These are phyloP conservation scores for Edolisoma coerulescens DNA, from an alignment of 2,113 vertebrate genomes.

Conservation along the genomic window DNA sequence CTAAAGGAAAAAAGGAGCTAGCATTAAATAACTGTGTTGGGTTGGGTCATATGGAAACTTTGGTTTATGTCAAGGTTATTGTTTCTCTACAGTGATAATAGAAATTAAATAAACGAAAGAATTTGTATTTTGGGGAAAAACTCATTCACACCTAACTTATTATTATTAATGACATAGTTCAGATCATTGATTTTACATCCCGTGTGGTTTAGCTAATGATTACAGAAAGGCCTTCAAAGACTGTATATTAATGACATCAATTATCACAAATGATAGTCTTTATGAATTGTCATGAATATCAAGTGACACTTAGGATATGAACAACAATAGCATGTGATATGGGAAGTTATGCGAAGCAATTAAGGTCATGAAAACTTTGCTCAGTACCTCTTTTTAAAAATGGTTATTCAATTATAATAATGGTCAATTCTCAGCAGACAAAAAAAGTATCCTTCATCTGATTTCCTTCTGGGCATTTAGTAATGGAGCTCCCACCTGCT, in stretches of 20 bases:
- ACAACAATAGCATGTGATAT: slow-evolving; percentile 18
- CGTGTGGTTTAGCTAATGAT: slow-evolving; percentile 47
- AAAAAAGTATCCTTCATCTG: neutral
- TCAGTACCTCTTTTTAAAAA: neutral
- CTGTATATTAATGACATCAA: slow-evolving; percentile 31
- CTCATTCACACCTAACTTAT: slow-evolving; percentile 12
- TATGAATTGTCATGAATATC: slow-evolving; percentile 43
- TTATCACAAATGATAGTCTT: slow-evolving; percentile 28
- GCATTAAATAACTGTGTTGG: neutral
- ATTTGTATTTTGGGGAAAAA: slow-evolving; percentile 37
- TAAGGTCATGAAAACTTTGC: slow-evolving; percentile 26
- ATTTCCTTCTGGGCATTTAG: slow-evolving; percentile 43
- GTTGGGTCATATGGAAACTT: neutral
- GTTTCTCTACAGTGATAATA: neutral
- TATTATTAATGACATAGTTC: slow-evolving; percentile 55
- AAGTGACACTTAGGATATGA: neutral
- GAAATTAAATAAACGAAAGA: neutral
- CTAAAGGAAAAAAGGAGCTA: neutral
- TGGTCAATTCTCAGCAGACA: slow-evolving; percentile 38
- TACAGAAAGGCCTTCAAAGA: slow-evolving; percentile 47
- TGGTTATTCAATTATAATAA: slow-evolving; percentile 17
- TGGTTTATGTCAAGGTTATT: neutral
- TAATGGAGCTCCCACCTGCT: slow-evolving; percentile 48
- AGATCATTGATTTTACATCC: slow-evolving; percentile 63
- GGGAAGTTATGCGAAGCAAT: slow-evolving; percentile 29